Base-by-base conservation (phyloP, 2,113 vertebrate species). In the Tragulus kanchil region DNA sequence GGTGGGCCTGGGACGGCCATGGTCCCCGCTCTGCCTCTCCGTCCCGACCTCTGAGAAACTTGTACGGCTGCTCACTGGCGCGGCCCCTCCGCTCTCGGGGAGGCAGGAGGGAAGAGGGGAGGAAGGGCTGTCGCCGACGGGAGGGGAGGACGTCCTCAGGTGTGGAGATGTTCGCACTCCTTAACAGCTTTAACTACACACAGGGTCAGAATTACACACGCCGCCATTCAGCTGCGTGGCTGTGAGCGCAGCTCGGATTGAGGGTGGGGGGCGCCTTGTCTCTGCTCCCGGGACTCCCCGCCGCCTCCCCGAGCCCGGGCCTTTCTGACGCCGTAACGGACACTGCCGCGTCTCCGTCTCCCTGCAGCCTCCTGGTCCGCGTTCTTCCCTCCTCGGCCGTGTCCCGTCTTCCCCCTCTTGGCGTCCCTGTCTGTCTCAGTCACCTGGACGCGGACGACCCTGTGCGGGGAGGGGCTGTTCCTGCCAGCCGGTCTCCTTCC, bases 361-460 rank as follows among this genome's bases (percentile, higher is more conserved):
- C 97, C 88, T 97, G 67, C 98, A 94, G 98, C 97, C 97, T 98
- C 98, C 95, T 94, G 4, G 36, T 42, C 95, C 89, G 85, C 95
- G 97, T 98, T 97, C 96, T 97, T 98, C 98, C 92, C 98, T 97
- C 98, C 98, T 98, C 0, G 7, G 45, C 21, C 98, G 87, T 96
- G 94, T 85, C 97, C 88, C 54, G 71, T 97, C 88, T 77, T 45
- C n/a, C 86, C 78, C 59, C 92, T 94, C 56, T 95, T 94, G 90
- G 89, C 96, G 97, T 95, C 92, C 75, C 26, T 96, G 65, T 94
- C 96, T 69, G 89, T 58, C 56, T 98, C 95, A 96, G 78, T 86
- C 90, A 54, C 90, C 62, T 94, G 83, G 88, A 89, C 8, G 95
- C 96, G 81, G 90, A 23, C 89, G 89, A 93, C 92, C 83, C 96